A percentile compares a stretch with the other conserved stretches of the same genome.
Conservation (phyloP, 1,140 invertebrate species). For the Heliconius hewitsoni region DNA sequence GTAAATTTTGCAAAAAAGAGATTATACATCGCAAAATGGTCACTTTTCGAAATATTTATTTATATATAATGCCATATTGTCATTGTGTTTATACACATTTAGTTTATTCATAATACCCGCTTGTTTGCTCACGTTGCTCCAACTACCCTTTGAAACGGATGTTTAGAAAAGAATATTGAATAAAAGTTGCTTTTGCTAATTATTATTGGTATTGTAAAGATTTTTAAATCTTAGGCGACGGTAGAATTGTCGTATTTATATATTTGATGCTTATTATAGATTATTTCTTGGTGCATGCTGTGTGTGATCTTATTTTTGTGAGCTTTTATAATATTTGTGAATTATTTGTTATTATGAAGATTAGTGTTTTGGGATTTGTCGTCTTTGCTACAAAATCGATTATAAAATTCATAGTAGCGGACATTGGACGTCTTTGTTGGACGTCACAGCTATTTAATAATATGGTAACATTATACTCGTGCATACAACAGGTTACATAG, state of each 20-base stretch:
- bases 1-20: slow-evolving; percentile 65
- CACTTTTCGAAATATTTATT: slow-evolving; percentile 67
- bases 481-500: neutral
- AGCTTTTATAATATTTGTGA: neutral
- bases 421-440: neutral
- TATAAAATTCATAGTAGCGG: neutral
- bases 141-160: slow-evolving; percentile 57
- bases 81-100: slow-evolving; percentile 71
- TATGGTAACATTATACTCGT: neutral
- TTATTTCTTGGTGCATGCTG: slow-evolving; percentile 3
- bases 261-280: neutral
- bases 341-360: neutral
- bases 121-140: slow-evolving; percentile 40
- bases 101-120: slow-evolving; percentile 56
- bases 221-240: slow-evolving; percentile 3
- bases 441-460: neutral
- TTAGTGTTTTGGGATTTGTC: neutral
- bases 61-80: slow-evolving; percentile 48
- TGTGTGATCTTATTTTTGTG: slow-evolving; percentile 11
- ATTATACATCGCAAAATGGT: slow-evolving; percentile 51
- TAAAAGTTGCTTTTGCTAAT: slow-evolving; percentile 19
- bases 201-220: slow-evolving; percentile 25
- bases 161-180: slow-evolving; percentile 31
- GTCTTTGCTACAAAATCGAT: neutral
- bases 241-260: neutral